A percentile compares a stretch with the other conserved stretches of the same genome.
These are phyloP conservation scores for Ephialtes manifestator DNA, from an alignment of 2,888 invertebrate species.

Conservation along the genomic window DNA sequence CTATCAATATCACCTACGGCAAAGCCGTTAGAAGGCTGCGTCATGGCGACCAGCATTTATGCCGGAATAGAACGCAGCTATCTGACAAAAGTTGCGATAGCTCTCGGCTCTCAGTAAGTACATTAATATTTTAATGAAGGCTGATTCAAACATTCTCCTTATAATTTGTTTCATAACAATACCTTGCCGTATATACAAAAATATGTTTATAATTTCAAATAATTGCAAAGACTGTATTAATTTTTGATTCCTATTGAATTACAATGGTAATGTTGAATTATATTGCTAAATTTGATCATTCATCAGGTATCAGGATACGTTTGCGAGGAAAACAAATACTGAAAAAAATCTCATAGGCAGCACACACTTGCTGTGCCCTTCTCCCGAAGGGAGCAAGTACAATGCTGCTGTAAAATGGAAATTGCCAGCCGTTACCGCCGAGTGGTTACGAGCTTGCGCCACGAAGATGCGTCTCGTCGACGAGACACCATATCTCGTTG, in stretches of 20 bases:
- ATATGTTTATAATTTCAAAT: neutral
- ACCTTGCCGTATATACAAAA: neutral
- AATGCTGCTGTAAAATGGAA: slow-evolving; percentile 94
- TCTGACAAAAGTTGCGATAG: slow-evolving; percentile 90
- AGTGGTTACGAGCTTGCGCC: slow-evolving; percentile 93
- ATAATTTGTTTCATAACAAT: neutral
- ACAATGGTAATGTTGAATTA: neutral
- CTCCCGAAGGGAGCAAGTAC: slow-evolving; percentile 93
- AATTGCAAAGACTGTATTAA: neutral
- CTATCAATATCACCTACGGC: slow-evolving; percentile 86
- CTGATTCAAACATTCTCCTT: too few species aligned
- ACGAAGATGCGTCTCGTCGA: slow-evolving; percentile 87
- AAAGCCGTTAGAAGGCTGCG: slow-evolving; percentile 89
- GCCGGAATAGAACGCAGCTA: slow-evolving; percentile 91
- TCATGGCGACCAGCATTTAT: slow-evolving; percentile 93
- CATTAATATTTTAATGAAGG: slow-evolving; percentile 58
- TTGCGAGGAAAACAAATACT: slow-evolving; percentile 88
- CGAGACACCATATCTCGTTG: slow-evolving; percentile 88
- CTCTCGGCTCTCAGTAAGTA: slow-evolving; percentile 91
- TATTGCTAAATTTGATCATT: neutral
- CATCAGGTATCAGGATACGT: slow-evolving; percentile 89
- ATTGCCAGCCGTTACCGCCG: slow-evolving; percentile 92
- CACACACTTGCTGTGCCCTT: slow-evolving; percentile 93
- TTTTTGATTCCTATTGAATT: neutral
- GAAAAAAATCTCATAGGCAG: slow-evolving; percentile 88